Evolutionary conservation across 2,888 invertebrate genomes (phyloP), one percentile per base, ranked within the genome.

Genomic region (Cryptocephalus moraei): DNA sequence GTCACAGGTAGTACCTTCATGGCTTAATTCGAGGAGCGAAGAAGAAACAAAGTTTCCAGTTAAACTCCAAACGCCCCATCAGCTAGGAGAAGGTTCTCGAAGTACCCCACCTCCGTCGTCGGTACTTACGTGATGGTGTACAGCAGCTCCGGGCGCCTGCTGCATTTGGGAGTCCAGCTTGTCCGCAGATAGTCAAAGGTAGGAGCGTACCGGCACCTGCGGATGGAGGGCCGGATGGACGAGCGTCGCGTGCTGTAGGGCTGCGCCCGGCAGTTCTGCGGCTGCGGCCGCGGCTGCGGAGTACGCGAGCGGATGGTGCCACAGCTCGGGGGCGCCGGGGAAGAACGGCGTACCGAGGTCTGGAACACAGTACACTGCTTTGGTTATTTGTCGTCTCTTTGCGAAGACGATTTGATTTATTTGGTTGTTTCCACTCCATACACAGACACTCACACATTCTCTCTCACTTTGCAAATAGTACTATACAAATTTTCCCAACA

Each of bases 211-310:
- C 73, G 92, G 92, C 75, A 94, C 91, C 85, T 95, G 94, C 74
- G 92, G 91, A 78, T 93, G 92, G 77, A 95, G 85, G 75, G 92
- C 94, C 72, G 94, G 94, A 75, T 94, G 94, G 70, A 94, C 91
- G 69, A 95, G 82, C 60, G 92, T 87, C 59, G 84, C 84, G 74
- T 90, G 90, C 71, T 90, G 90, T 60, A 86, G 77, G 50, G 83
- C 80, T 9, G 62, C 62, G 32, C 57, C 58, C 45, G 86, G 84
- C 34, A 57, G 53, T n/a, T 88, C 88, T 39, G 80, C 79, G 39
- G 80, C 79, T 46, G 86, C 84, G 61, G 82, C 22, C 9, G 60
- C 61, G 39, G 80, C 79, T 46, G 86, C 84, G 61, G 82, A 82
- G 68, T 84, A 84, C 53, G 91, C 84, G 75, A 91, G 76, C 71